phyloP scores from a whole-genome alignment of 2,888 invertebrate species.

The Drosophila formosana region DNA sequence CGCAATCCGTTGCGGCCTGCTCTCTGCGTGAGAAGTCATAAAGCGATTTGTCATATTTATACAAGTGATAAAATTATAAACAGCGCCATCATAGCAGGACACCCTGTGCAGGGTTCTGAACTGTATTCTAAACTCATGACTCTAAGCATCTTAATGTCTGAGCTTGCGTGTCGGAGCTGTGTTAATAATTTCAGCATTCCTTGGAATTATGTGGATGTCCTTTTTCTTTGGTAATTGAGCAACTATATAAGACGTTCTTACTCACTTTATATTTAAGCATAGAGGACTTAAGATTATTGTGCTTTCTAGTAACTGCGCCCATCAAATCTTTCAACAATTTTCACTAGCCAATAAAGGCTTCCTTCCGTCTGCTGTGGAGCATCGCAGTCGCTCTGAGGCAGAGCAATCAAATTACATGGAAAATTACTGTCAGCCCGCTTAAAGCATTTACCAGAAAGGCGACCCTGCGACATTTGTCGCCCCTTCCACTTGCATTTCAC shows the following conservation, averaged over 20 bases:
- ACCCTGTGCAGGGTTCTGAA: not conserved
- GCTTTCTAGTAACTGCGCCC: slow-evolving; percentile 17
- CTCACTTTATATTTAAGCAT: not conserved
- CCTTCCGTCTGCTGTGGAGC: not conserved
- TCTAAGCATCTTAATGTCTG: slow-evolving; percentile 21
- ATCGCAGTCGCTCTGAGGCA: not conserved
- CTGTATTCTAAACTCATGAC: slow-evolving; percentile 23
- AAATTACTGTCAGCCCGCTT: slow-evolving; percentile 74
- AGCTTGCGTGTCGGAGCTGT: slow-evolving; percentile 1
- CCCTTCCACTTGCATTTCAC: slow-evolving; percentile 18
- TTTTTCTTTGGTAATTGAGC: not conserved
- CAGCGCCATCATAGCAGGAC: slow-evolving; percentile 52
- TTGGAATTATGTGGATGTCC: slow-evolving; percentile 10
- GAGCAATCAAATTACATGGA: slow-evolving; percentile 72
- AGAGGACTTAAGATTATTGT: slow-evolving; percentile 2
- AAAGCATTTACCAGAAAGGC: slow-evolving; percentile 59
- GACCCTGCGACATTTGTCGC: slow-evolving; percentile 52
- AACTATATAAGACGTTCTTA: too few relatives aligned
- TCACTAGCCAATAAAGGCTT: not conserved
- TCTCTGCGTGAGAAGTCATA: slow-evolving; percentile 74
- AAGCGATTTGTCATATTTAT: slow-evolving; percentile 83
- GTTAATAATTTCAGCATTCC: slow-evolving; percentile 35
- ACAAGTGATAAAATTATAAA: slow-evolving; percentile 82
- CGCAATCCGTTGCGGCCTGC: slow-evolving; percentile 22
- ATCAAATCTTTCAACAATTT: slow-evolving; percentile 45